A percentile compares a stretch with the other conserved stretches of the same genome.
Evolutionary conservation across 2,797 vertebrate genomes (phyloP).

Genomic region (Percopsis omiscomaycus): DNA sequence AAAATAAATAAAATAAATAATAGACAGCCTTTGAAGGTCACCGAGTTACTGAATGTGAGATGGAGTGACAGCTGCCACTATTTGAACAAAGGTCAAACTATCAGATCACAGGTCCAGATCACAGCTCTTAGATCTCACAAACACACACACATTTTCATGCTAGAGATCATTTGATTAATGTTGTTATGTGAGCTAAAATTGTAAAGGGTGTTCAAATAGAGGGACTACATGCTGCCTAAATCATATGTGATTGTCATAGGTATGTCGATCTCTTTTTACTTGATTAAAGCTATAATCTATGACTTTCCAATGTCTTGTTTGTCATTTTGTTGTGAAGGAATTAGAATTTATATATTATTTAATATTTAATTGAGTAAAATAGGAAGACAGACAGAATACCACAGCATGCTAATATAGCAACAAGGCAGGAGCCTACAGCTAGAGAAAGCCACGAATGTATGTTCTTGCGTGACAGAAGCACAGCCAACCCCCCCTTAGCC

Average conservation of each 20-base stretch:
- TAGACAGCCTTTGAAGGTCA: conserved; percentile 64
- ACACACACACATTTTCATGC: conserved; percentile 4
- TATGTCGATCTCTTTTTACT: background rate
- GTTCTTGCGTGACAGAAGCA: too few relatives aligned
- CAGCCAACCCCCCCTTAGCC: too few relatives aligned
- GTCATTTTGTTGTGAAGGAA: background rate
- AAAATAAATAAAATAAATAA: conserved; percentile 32
- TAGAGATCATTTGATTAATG: conserved; percentile 4
- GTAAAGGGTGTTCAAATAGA: background rate
- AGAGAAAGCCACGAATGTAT: too few relatives aligned
- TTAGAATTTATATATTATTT: too few relatives aligned
- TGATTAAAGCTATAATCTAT: background rate
- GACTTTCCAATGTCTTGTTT: background rate
- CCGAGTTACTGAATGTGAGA: conserved; percentile 40
- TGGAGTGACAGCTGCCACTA: conserved; percentile 66
- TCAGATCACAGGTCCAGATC: conserved; percentile 44
- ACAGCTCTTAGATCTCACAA: conserved; percentile 30
- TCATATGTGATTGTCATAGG: too few relatives aligned
- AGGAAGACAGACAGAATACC: too few relatives aligned
- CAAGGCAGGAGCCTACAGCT: too few relatives aligned
- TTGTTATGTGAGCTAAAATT: background rate
- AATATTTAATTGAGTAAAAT: too few relatives aligned
- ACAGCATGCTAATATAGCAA: too few relatives aligned
- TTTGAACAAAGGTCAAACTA: conserved; percentile 68
- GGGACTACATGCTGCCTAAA: too few relatives aligned